Percentiles rank a stretch among this genome's conserved stretches.
Evolutionary conservation across 2,113 vertebrate species (phyloP).

Genomic region (Recurvirostra avosetta): DNA sequence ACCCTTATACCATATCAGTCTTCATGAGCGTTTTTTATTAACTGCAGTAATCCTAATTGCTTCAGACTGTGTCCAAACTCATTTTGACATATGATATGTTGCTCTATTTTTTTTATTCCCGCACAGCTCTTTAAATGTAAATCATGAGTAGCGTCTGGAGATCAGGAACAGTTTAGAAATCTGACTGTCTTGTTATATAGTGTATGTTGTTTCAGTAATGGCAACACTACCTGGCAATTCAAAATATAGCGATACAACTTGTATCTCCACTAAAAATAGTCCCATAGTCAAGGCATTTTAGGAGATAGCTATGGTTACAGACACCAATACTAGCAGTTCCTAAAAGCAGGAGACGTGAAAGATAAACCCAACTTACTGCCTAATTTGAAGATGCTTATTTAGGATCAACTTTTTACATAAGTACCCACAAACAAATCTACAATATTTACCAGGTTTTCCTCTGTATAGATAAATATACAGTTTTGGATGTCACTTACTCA

Average conservation of each 20-base stretch:
- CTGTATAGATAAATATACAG: rapidly evolving
- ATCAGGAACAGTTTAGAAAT: neutral
- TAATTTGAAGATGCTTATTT: neutral
- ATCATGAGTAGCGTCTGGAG: neutral
- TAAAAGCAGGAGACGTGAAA: neutral
- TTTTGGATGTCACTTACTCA: neutral
- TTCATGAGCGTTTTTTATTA: slow-evolving; percentile 40
- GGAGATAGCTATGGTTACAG: neutral
- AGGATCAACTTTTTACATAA: neutral
- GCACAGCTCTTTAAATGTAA: slow-evolving; percentile 4
- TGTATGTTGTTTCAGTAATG: neutral
- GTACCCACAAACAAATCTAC: neutral
- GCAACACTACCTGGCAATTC: neutral
- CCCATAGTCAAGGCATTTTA: neutral
- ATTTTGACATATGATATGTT: neutral
- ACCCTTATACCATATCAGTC: slow-evolving; percentile 27
- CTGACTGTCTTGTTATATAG: neutral
- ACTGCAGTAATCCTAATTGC: slow-evolving; percentile 42
- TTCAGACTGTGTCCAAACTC: slow-evolving; percentile 46
- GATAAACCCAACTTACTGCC: neutral
- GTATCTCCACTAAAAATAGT: neutral
- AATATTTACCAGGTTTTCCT: neutral
- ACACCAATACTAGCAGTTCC: neutral
- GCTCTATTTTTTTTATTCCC: neutral
- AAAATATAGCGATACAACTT: neutral